phyloP scores from a whole-genome alignment of 2,113 vertebrate genomes.

The Phalacrocorax pelagicus region DNA sequence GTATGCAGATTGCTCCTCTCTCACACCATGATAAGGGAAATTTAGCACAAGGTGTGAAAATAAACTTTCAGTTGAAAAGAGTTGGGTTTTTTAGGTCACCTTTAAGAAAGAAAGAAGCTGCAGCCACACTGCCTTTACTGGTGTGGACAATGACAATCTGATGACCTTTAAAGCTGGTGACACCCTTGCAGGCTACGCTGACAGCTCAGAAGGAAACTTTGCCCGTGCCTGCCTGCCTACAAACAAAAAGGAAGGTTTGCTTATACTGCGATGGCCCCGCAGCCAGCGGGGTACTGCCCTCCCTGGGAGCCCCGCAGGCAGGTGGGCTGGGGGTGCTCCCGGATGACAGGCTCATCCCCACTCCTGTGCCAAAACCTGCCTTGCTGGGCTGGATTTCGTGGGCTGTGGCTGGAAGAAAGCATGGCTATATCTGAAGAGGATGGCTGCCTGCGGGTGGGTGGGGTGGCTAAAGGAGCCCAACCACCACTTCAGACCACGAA shows the following conservation, averaged over 20 bases:
- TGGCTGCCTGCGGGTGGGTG: not conserved
- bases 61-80: not conserved
- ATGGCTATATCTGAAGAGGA: not conserved
- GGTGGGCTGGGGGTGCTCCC: not conserved
- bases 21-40: not conserved
- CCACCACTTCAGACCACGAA: not conserved
- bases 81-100: not conserved
- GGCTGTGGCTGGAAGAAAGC: not conserved
- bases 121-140: not conserved
- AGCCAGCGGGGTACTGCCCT: not conserved
- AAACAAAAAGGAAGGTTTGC: not conserved
- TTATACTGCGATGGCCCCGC: not conserved
- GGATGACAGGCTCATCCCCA: not conserved
- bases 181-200: not conserved
- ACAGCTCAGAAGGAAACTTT: not conserved
- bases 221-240: not conserved
- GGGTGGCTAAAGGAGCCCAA: not conserved
- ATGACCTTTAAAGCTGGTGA: constrained; percentile 43
- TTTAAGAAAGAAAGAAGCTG: constrained; percentile 24
- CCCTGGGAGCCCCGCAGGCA: not conserved
- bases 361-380: not conserved
- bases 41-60: constrained; percentile 7
- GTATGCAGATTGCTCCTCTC: constrained; percentile 28
- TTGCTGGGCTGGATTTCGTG: not conserved
- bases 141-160: constrained; percentile 17